Evolutionary conservation across 2,113 vertebrate genomes (phyloP).

Genomic region (Xenus cinereus): DNA sequence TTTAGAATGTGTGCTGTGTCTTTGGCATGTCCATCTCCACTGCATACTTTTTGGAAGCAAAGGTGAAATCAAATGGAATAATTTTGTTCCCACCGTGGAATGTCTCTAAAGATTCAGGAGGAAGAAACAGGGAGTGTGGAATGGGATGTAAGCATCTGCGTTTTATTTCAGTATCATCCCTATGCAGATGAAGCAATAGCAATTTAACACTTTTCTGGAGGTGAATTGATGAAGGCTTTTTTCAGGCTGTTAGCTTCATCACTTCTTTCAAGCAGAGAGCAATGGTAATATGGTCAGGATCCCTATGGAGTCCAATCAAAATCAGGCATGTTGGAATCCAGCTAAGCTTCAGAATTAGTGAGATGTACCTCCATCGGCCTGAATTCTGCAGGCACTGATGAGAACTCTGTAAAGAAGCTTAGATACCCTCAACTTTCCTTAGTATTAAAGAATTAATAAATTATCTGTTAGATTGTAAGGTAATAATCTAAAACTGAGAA

Average conservation of each 20-base stretch:
- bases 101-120: neutral
- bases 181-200: neutral
- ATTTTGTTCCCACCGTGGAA: neutral
- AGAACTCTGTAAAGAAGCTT: neutral
- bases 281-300: neutral
- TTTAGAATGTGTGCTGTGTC: neutral
- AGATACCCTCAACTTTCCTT: neutral
- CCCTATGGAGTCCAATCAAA: neutral
- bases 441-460: neutral
- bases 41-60: neutral
- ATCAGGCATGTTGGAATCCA: neutral
- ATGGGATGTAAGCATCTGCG: neutral
- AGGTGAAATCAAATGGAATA: neutral
- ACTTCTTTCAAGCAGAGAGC: neutral
- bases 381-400: neutral
- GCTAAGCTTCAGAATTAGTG: neutral
- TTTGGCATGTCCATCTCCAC: neutral
- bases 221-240: neutral
- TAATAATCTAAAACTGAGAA: neutral
- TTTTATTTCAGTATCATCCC: neutral
- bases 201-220: neutral
- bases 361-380: neutral
- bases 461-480: neutral
- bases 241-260: neutral
- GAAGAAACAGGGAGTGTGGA: neutral